Percentiles rank a stretch among this genome's conserved stretches.
phyloP scores from a whole-genome alignment of 2,888 invertebrate species.

The Brenthis hecate region DNA sequence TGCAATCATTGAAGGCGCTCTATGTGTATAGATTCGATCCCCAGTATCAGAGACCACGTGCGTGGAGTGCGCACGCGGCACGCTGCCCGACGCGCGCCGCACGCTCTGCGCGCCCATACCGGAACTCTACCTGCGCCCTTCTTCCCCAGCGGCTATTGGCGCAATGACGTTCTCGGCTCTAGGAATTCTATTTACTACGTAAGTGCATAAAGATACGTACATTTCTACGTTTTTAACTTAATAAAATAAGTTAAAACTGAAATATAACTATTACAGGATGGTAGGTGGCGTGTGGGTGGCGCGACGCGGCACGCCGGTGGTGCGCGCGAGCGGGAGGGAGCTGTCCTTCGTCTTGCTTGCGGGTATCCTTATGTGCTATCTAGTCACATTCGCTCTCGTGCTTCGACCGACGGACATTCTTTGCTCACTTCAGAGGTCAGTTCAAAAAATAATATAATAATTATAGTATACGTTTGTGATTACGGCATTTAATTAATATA shows the following conservation, averaged over 20 bases:
- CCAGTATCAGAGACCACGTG: constrained; percentile 91
- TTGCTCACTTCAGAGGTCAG: constrained; percentile 92
- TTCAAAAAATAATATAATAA: background rate
- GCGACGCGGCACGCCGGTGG: constrained; percentile 96
- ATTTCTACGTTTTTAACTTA: background rate
- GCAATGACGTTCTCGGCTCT: constrained; percentile 93
- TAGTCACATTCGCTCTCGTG: constrained; percentile 95
- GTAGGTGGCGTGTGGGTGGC: constrained; percentile 89
- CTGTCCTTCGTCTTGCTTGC: constrained; percentile 94
- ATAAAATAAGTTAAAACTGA: background rate
- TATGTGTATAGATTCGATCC: constrained; percentile 87
- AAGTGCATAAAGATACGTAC: constrained; percentile 48
- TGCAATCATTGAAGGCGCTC: background rate
- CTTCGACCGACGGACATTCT: constrained; percentile 92
- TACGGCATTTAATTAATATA: background rate
- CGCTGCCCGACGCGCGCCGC: constrained; percentile 89
- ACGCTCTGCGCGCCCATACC: constrained; percentile 88
- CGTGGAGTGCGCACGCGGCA: constrained; percentile 89
- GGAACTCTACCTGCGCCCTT: constrained; percentile 89
- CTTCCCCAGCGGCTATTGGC: constrained; percentile 94
- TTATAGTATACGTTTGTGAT: background rate
- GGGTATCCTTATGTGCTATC: constrained; percentile 94
- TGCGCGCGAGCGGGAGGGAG: constrained; percentile 95
- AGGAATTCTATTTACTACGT: constrained; percentile 90
- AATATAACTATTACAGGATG: constrained; percentile 60